Conservation (phyloP, 2,113 vertebrate genomes). For the Sterrhoptilus dennistouni region DNA sequence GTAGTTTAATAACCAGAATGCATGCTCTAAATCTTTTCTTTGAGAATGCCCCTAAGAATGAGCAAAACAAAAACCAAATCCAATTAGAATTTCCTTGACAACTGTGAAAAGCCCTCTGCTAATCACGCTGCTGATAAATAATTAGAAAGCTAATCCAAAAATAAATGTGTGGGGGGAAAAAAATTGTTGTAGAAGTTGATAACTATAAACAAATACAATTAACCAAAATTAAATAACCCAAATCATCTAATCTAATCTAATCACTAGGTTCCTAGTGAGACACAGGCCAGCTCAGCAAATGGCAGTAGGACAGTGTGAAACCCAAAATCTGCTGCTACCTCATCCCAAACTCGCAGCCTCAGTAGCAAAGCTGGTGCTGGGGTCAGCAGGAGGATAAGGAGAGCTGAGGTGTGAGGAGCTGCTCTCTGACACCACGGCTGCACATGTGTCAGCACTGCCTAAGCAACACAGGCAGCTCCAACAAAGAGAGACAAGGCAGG, state of each 20-base stretch:
- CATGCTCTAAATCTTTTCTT: background rate
- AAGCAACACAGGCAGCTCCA: background rate
- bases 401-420: background rate
- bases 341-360: background rate
- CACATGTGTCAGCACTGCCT: fast-evolving
- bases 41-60: background rate
- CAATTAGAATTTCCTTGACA: background rate
- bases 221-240: background rate
- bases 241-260: background rate
- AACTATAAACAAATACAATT: background rate
- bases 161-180: background rate
- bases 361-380: fast-evolving
- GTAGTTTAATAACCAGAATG: background rate
- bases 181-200: background rate
- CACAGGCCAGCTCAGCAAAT: background rate
- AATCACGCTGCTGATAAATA: background rate
- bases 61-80: background rate
- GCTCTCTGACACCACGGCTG: fast-evolving
- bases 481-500: background rate
- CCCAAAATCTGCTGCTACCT: background rate
- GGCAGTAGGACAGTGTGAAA: background rate
- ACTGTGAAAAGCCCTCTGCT: background rate
- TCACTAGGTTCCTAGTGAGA: background rate
- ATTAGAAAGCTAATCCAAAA: background rate
- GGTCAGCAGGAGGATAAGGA: background rate